Evolutionary conservation across 2,113 vertebrate genomes (phyloP), one percentile per base, ranked within the genome.

Genomic region (Ictalurus punctatus): DNA sequence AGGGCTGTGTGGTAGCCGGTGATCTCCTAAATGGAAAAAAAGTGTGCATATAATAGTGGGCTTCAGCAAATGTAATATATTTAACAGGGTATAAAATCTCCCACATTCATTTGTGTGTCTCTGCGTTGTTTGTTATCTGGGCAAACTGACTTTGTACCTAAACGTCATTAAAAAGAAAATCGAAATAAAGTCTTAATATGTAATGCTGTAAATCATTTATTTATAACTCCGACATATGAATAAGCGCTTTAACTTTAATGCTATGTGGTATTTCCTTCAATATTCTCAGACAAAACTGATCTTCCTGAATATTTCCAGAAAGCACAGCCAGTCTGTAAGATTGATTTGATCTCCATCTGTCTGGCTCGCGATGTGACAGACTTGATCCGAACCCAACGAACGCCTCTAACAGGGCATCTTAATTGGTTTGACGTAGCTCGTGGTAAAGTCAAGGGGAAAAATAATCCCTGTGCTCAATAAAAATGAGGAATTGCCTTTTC

Each of bases 1-100:
- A 94, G 65, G 98, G 97, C 93, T 98, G 98, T 88, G 95, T 96
- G 78, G 96, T 94, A 40, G 96, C 97, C 86, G 98, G 98, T 88
- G 98, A 99, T 93, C 98, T 97, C 96, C 98, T 99, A 93, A 40
- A 30, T 86, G 90, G 91, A 87, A 83, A 90, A 44, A 5, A n/a
- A 23, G 48, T 21, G 83, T 34, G 79, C 80, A 81, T 25, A 73
- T 86, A 48, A 87, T 12, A 88, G 9, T 7, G 16, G 13, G 40
- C 40, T 14, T 19, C 4, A 56, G 48, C 52, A 54, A 19, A 73
- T 30, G 79, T 85, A 58, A 37, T 85, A 61, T 37, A n/a, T 27
- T 52, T 73, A 34, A 59, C 37, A 86, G 73, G 40, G 44, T 48
- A 44, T 44, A 69, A 69, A 69, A 73, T 30, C 67, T 13, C 21